A percentile compares a stretch with the other conserved stretches of the same genome.
Conservation (phyloP, 2,797 vertebrate genomes). For the Takifugu rubripes region DNA sequence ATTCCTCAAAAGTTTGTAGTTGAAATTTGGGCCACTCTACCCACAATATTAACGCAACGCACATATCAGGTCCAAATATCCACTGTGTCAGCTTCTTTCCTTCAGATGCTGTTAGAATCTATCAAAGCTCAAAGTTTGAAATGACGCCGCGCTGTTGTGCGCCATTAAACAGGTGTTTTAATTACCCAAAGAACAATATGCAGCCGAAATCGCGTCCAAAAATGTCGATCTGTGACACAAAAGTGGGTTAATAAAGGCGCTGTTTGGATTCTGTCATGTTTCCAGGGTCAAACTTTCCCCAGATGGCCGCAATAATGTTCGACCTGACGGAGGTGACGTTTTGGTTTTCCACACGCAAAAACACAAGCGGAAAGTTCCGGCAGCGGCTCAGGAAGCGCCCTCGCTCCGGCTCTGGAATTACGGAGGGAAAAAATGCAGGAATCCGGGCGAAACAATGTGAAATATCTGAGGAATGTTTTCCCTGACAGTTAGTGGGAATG, state of each 20-base stretch:
- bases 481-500: slow-evolving; percentile 14
- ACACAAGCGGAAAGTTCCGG: slow-evolving; percentile 40
- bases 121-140: too few species aligned
- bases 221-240: too few species aligned
- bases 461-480: slow-evolving; percentile 67
- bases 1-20: not conserved
- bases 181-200: not conserved
- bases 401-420: slow-evolving; percentile 24
- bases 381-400: slow-evolving; percentile 28
- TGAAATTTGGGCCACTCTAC: not conserved
- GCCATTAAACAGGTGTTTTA: not conserved
- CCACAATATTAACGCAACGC: not conserved
- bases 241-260: too few species aligned
- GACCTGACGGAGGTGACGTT: slow-evolving; percentile 33
- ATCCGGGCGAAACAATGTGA: slow-evolving; percentile 58
- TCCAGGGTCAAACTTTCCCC: slow-evolving; percentile 33
- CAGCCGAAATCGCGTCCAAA: slow-evolving; percentile 1
- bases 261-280: too few species aligned
- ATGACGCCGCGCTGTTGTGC: too few species aligned
- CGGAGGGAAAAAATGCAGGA: slow-evolving; percentile 43
- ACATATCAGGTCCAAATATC: too few species aligned
- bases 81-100: too few species aligned
- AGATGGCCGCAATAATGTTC: not conserved
- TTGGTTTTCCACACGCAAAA: slow-evolving; percentile 27
- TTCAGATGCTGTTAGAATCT: too few species aligned